Evolutionary conservation across 2,888 invertebrate genomes (phyloP).

Genomic region (Osmoderma eremita): DNA sequence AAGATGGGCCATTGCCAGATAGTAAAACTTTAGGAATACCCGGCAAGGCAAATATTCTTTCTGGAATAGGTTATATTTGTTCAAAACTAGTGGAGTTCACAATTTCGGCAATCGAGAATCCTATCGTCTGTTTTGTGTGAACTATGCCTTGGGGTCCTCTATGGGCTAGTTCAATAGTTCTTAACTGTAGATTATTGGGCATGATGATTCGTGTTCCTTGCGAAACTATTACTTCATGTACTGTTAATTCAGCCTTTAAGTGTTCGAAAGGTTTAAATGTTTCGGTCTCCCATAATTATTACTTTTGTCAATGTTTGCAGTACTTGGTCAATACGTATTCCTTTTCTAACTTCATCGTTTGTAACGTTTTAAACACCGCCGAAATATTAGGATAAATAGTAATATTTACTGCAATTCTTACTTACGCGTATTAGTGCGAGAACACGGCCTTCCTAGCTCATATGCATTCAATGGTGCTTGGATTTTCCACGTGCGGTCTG

Average conservation of each 20-base stretch:
- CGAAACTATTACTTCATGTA: background rate
- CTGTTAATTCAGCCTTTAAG: too few relatives aligned
- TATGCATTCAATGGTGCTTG: too few relatives aligned
- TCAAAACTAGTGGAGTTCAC: constrained; percentile 7
- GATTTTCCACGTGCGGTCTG: too few relatives aligned
- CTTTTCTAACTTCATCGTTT: background rate
- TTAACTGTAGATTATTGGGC: background rate
- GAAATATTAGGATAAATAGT: too few relatives aligned
- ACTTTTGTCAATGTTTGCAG: too few relatives aligned
- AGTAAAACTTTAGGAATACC: background rate
- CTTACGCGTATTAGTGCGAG: too few relatives aligned
- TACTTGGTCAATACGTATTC: too few relatives aligned
- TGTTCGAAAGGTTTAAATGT: too few relatives aligned
- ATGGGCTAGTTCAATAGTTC: constrained; percentile 42
- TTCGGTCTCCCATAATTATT: too few relatives aligned
- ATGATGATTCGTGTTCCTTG: background rate
- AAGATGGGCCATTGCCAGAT: background rate
- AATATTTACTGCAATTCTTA: too few relatives aligned
- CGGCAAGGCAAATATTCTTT: background rate
- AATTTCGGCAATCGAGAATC: constrained; percentile 1
- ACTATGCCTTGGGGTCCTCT: constrained; percentile 42
- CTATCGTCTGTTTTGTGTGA: constrained; percentile 43
- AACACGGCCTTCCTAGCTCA: too few relatives aligned
- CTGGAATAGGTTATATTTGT: background rate
- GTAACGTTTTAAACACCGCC: too few relatives aligned